phyloP scores from a whole-genome alignment of 1,140 invertebrate genomes.

The Drosophila guanche region DNA sequence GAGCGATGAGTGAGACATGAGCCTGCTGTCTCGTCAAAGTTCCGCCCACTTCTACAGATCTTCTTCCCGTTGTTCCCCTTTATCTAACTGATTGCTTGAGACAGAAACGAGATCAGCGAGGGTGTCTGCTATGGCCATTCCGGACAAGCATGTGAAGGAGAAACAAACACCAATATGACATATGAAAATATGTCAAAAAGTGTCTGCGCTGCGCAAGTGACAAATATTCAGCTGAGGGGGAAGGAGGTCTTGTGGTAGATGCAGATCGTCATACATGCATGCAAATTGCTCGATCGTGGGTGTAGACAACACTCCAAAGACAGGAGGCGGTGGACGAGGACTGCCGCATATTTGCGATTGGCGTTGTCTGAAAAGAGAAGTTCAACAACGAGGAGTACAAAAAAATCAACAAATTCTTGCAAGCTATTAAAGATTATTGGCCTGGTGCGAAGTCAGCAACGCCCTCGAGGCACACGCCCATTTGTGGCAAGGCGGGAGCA shows the following conservation, averaged over 20 bases:
- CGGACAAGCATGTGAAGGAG: too few relatives aligned
- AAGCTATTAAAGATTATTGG: constrained; percentile 71
- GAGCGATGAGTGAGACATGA: too few relatives aligned
- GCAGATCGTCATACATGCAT: constrained; percentile 10
- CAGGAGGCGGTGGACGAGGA: neutral
- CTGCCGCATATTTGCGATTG: constrained; percentile 24
- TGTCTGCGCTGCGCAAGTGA: constrained; percentile 18
- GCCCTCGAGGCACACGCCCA: constrained; percentile 45
- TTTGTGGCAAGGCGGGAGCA: constrained; percentile 12
- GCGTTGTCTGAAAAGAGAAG: constrained; percentile 21
- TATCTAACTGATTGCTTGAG: too few relatives aligned
- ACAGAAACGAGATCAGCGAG: too few relatives aligned
- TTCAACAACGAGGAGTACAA: constrained; percentile 31
- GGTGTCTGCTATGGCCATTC: too few relatives aligned
- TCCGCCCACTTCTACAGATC: too few relatives aligned
- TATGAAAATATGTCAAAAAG: constrained; percentile 23
- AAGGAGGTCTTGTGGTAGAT: neutral
- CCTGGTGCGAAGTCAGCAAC: constrained; percentile 56
- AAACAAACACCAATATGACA: neutral
- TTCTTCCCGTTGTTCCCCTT: too few relatives aligned
- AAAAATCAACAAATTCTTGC: constrained; percentile 28
- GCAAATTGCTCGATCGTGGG: constrained; percentile 41
- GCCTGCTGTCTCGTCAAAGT: too few relatives aligned
- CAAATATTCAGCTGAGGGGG: constrained; percentile 7
- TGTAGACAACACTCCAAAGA: constrained; percentile 5